Evolutionary conservation across 2,113 vertebrate species (phyloP), one percentile per base, ranked within the genome.

Genomic region (Cercocebus atys): DNA sequence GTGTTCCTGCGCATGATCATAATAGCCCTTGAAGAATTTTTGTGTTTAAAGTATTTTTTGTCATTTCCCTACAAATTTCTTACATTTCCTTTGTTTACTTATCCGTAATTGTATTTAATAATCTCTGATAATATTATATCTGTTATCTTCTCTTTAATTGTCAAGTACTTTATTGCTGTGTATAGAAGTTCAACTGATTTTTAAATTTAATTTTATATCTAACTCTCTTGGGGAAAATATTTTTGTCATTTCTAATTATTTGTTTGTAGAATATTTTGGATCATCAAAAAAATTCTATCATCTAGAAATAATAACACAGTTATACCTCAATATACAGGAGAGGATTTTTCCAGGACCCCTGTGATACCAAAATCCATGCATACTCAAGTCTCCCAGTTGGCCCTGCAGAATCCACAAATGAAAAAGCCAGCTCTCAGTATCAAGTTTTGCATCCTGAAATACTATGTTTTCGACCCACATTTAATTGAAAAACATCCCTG

Each of bases 221-320:
- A 81, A 85, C 85, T 7, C 8, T 78, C 23, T 86, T 78, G 27
- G 17, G 20, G 10, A 78, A 86, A 20, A 22, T 38, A 40, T 50
- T 59, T 85, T 22, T 89, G 25, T 95, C 57, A 64, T 70, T 90
- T 82, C 27, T 38, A 87, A 61, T 86, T 7, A 35, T 92, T 76
- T 90, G 3, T 70, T 79, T 88, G 38, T 47, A 70, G n/a, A 81
- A 76, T 64, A 1, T 35, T 81, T 83, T 79, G 30, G 4, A 57
- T 80, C 16, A 59, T 55, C 47, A n/a, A 92, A 76, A 88, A 45
- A 64, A 47, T 30, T 30, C n/a, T 57, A 50, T 76, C 23, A 64
- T 18, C 23, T 91, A 2, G 72, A 79, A 90, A 45, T 45, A 78
- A 47, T 78, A 32, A 27, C 22, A 16, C 43, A 45, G 25, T 75